Conservation (phyloP, 2,888 invertebrate species). For the Trissolcus brochymenae region DNA sequence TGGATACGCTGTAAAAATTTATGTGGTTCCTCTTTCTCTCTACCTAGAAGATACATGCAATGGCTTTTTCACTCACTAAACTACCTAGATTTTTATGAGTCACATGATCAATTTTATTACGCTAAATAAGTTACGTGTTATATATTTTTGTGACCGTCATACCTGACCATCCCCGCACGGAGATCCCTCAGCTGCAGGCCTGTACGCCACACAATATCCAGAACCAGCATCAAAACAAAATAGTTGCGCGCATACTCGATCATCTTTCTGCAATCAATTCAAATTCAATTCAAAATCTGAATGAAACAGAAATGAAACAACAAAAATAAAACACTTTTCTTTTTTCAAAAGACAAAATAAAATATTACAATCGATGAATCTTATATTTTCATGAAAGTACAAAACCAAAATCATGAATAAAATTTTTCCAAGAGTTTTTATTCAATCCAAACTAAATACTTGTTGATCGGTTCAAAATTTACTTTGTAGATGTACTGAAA, state of each 20-base stretch:
- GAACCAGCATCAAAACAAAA: conserved; percentile 97
- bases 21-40: conserved; percentile 7
- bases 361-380: no score
- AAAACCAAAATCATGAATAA: no score
- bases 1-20: conserved; percentile 41
- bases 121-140: conserved; percentile 41
- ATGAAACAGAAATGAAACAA: background rate
- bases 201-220: conserved; percentile 96
- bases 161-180: conserved; percentile 96
- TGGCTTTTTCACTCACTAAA: conserved; percentile 44
- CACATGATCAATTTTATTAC: conserved; percentile 52
- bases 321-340: background rate
- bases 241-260: conserved; percentile 94
- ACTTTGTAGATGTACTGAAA: no score
- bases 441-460: no score
- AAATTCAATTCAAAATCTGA: background rate
- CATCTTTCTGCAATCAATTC: conserved; percentile 85
- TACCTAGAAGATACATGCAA: no score
- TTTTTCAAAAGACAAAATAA: no score
- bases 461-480: no score
- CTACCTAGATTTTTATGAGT: conserved; percentile 55
- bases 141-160: conserved; percentile 63
- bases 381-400: no score
- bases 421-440: no score
- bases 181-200: conserved; percentile 96